Base-by-base conservation (phyloP, 2,113 vertebrate species). In the Eublepharis macularius region DNA sequence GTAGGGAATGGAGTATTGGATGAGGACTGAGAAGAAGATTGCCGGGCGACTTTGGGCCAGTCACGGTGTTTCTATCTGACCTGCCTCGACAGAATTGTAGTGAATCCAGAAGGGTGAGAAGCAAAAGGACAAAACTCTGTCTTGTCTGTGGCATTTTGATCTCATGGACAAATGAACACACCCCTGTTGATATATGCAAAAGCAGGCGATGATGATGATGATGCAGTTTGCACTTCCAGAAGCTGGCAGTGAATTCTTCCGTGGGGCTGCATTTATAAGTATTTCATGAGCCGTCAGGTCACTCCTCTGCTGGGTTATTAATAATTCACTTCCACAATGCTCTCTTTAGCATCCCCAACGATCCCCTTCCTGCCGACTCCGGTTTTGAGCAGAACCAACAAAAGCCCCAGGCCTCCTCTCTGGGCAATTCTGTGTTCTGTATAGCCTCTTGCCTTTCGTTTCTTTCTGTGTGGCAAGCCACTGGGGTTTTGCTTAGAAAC, bases 281-380 rank as follows among this genome's bases (percentile, higher is more conserved):
- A 78, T 85, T 85, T 83, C 47, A 85, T 85, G 83, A 83, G 80
- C 73, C 70, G 80, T 68, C 68, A 49, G 80, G 76, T 86, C 83
- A 83, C 66, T 88, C 80, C 70, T 82, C 80, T 57, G 39, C 63
- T 39, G 83, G 26, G 49, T 63, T 78, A 85, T 90, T 39, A 88
- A 90, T 90, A 84, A 90, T 87, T 90, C 80, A 87, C 77, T 84
- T 43, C 36, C 69, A 3, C 63, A 45, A 76, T 51, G 49, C 77
- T 69, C 32, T 81, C 57, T 76, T 83, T 83, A 83, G 79, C 78
- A 73, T 83, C 81, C 65, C 54, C 65, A 81, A 75, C 76, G 45
- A 36, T 75, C 82, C 78, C 21, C 39, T 68, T 80, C 60, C 39
- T 36, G 34, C 75, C 11, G 77, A 69, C 39, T 29, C 65, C 24